Conservation (phyloP, 2,797 vertebrate species). For the Gymnodraco acuticeps region DNA sequence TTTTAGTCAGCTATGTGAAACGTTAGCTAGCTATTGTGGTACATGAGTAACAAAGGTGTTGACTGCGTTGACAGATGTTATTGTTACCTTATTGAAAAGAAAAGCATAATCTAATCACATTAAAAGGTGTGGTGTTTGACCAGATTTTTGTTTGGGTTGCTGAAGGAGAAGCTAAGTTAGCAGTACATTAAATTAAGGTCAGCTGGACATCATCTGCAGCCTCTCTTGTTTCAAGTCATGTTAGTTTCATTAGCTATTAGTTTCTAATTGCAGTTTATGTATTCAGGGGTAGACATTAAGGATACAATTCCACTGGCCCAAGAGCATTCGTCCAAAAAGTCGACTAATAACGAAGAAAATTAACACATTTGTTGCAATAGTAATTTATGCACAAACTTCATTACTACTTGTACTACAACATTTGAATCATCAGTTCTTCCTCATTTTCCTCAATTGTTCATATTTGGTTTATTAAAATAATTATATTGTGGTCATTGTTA, state of each 20-base stretch:
- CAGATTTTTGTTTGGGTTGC: background rate
- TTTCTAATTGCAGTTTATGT: background rate
- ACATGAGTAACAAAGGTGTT: slow-evolving; percentile 23
- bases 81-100: slow-evolving; percentile 21
- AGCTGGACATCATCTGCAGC: background rate
- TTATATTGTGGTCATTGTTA: too few species aligned
- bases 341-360: too few species aligned
- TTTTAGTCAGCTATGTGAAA: background rate
- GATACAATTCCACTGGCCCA: too few species aligned
- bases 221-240: background rate
- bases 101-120: background rate
- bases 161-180: too few species aligned
- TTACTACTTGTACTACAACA: too few species aligned
- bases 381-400: too few species aligned
- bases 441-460: too few species aligned
- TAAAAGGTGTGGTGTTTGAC: background rate
- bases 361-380: too few species aligned
- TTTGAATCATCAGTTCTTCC: too few species aligned
- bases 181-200: background rate
- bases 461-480: too few species aligned
- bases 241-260: background rate
- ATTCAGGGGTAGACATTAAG: background rate
- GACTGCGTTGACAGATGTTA: slow-evolving; percentile 29
- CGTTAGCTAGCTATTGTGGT: slow-evolving; percentile 42
- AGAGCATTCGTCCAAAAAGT: too few species aligned